phyloP scores from a whole-genome alignment of 2,113 vertebrate genomes.

The Lophura nycthemera region DNA sequence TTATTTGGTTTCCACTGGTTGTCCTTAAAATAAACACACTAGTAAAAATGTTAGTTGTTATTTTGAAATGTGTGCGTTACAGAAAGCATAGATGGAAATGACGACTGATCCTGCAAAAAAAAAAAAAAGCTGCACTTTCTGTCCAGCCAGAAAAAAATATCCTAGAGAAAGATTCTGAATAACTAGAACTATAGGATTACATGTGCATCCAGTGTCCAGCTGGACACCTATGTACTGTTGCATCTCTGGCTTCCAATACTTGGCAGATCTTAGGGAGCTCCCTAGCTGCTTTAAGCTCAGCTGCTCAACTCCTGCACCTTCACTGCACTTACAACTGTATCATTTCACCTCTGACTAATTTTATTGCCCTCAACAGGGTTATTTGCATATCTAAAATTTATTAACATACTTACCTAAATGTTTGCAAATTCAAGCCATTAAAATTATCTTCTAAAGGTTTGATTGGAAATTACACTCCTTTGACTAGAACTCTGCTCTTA shows the following conservation, averaged over 20 bases:
- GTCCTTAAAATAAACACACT: neutral
- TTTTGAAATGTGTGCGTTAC: neutral
- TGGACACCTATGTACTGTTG: neutral
- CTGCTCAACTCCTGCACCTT: neutral
- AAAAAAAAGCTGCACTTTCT: neutral
- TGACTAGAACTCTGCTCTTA: slow-evolving; percentile 3
- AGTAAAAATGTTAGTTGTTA: neutral
- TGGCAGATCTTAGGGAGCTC: neutral
- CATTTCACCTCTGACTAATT: slow-evolving; percentile 9
- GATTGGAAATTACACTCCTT: slow-evolving; percentile 3
- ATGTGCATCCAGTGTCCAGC: neutral
- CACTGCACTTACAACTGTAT: neutral
- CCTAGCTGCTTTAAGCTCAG: neutral
- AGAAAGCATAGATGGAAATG: neutral
- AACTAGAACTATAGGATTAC: neutral
- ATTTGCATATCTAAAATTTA: slow-evolving; percentile 1
- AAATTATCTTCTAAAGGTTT: slow-evolving; percentile 7
- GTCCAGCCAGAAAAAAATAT: neutral
- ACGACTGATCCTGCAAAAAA: neutral
- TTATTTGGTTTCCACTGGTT: neutral
- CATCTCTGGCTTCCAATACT: neutral
- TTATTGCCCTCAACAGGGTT: neutral
- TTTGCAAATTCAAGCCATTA: slow-evolving; percentile 20
- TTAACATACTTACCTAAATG: slow-evolving; percentile 20
- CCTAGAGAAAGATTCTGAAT: neutral